Base-by-base conservation (phyloP, 2,113 vertebrate genomes). In the Cyrtonyx montezumae region DNA sequence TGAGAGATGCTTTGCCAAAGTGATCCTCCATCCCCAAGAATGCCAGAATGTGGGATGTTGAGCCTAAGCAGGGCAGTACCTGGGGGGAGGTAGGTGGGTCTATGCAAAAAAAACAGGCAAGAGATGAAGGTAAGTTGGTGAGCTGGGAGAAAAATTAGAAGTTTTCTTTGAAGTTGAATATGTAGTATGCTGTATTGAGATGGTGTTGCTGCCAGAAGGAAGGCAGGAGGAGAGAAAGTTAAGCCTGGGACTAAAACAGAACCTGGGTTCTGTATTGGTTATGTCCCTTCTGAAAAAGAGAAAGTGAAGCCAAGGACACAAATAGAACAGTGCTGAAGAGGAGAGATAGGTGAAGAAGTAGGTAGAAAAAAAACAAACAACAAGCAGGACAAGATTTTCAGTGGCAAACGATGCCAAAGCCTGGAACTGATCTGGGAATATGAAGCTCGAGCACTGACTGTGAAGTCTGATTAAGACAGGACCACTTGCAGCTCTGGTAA, bases 401-500 rank as follows among this genome's bases (percentile, higher is more conserved):
- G 85, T 78, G 68, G 76, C 63, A 79, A 83, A 59, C 63, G 63
- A 83, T 75, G 79, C 36, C 76, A 85, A 34, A 90, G 22, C 68
- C 79, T 71, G 67, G 65, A 37, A 79, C 63, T 79, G 84, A 19
- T 21, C n/a, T 55, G 58, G 71, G 59, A 79, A 49, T 17, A 79
- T 59, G 71, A 91, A 55, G 61, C 82, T 91, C 59, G 32, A 91
- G 36, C 0, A 0, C 90, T 79, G 76, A 79, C 25, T 74, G 63
- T 69, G 82, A 78, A 62, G 76, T 88, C 63, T 88, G 87, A 92
- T 91, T 89, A 80, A 90, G 91, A 80, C 53, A 85, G 87, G 61
- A 61, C 65, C 85, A 49, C 90, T 93, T 80, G 82, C 71, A 28
- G 15, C 0, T 26, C 67, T 85, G 46, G 40, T 66, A 62, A 87